Percentiles rank a stretch among this genome's conserved stretches.
phyloP scores from a whole-genome alignment of 2,888 invertebrate species.

The Epistrophella euchroma region DNA sequence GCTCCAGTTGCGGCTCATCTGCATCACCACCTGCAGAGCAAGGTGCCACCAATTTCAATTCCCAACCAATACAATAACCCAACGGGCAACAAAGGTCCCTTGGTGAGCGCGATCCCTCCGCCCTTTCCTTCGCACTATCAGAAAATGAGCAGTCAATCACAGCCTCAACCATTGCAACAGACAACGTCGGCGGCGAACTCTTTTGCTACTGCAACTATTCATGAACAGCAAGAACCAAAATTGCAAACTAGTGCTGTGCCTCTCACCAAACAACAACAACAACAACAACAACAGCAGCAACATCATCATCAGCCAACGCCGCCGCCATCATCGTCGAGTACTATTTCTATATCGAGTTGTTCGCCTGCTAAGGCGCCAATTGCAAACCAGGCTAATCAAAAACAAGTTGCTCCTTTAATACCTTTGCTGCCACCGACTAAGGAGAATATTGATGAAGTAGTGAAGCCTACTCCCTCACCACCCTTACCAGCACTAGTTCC shows the following conservation, averaged over 20 bases:
- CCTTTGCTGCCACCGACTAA: slow-evolving; percentile 46
- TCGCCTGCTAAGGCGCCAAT: slow-evolving; percentile 48
- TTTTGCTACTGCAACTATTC: slow-evolving; percentile 24
- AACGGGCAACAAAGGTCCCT: slow-evolving; percentile 75
- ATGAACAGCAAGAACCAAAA: slow-evolving; percentile 62
- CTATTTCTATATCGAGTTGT: slow-evolving; percentile 58
- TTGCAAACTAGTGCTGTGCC: slow-evolving; percentile 78
- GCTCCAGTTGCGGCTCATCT: slow-evolving; percentile 77
- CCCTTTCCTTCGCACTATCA: slow-evolving; percentile 77
- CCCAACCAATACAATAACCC: slow-evolving; percentile 77
- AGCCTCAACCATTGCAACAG: slow-evolving; percentile 36
- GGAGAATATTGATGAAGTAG: slow-evolving; percentile 41
- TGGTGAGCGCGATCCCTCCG: slow-evolving; percentile 76
- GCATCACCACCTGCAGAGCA: slow-evolving; percentile 74
- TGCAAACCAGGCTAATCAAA: slow-evolving; percentile 54
- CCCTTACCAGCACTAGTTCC: slow-evolving; percentile 25
- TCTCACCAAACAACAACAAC: slow-evolving; percentile 77
- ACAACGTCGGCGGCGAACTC: slow-evolving; percentile 47
- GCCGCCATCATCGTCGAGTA: slow-evolving; percentile 32
- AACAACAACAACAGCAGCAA: slow-evolving; percentile 40
- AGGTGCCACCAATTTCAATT: slow-evolving; percentile 67
- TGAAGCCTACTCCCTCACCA: slow-evolving; percentile 26
- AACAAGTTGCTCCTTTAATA: slow-evolving; percentile 50
- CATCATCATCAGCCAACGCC: not conserved
- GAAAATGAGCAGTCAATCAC: slow-evolving; percentile 73